These are phyloP conservation scores for Pachyseris speciosa DNA, from an alignment of 64 coral and sea anemone species.

Conservation along the genomic window DNA sequence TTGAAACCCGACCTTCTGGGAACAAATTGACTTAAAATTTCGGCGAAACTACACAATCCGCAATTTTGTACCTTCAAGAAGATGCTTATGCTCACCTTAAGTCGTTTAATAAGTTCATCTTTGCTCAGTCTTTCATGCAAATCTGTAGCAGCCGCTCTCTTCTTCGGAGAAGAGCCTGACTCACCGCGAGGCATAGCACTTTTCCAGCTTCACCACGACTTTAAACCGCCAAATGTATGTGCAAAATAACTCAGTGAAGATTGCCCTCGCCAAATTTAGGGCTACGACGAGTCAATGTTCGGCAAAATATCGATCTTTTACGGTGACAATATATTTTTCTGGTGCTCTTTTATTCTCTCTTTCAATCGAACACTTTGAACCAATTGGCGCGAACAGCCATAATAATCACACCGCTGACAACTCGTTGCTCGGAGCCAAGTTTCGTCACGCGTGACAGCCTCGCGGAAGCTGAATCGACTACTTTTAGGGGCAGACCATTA, in stretches of 20 bases:
- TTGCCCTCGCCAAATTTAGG: background rate
- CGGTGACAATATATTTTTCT: background rate
- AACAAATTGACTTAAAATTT: background rate
- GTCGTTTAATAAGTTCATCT: conserved; percentile 74
- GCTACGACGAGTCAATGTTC: background rate
- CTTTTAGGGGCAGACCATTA: too few species aligned
- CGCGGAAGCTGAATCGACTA: too few species aligned
- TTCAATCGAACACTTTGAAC: conserved; percentile 67
- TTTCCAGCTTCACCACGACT: background rate
- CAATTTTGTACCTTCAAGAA: background rate
- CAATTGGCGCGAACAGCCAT: conserved; percentile 86
- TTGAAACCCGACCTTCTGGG: too few species aligned
- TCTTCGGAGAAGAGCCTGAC: conserved; percentile 32
- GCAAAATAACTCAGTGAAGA: background rate
- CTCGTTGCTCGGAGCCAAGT: background rate
- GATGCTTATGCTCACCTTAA: conserved; percentile 63
- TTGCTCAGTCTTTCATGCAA: conserved; percentile 74
- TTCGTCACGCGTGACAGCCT: too few species aligned
- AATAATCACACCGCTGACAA: conserved; percentile 47
- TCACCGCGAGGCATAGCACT: conserved; percentile 60
- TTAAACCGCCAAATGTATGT: background rate
- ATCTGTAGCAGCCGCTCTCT: conserved; percentile 54
- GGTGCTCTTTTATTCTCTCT: conserved; percentile 49
- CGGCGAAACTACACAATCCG: background rate
- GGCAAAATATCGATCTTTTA: background rate